phyloP scores from a whole-genome alignment of 2,797 vertebrate species.

The Sandelia bainsii region DNA sequence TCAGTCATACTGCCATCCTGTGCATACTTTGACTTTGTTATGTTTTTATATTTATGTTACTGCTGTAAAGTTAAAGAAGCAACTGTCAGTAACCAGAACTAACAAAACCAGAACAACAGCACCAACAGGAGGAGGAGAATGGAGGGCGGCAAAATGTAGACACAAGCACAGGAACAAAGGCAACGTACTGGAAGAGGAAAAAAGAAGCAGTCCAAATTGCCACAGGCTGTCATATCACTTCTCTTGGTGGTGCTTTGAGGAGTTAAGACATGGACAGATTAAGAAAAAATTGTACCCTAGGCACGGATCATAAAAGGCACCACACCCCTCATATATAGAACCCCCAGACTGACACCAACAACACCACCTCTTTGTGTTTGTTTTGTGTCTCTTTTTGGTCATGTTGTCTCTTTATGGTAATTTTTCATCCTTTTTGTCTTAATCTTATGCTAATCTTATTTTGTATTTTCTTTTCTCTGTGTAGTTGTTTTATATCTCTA shows the following conservation, averaged over 20 bases:
- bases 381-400: no score
- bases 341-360: neutral
- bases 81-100: neutral
- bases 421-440: neutral
- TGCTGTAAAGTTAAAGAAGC: neutral
- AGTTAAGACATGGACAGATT: neutral
- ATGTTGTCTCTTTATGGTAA: no score
- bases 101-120: slow-evolving; percentile 12
- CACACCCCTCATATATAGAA: neutral
- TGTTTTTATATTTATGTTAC: neutral
- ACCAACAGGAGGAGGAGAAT: slow-evolving; percentile 4
- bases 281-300: neutral
- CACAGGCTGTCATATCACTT: neutral
- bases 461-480: neutral
- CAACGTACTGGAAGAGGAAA: slow-evolving; percentile 18
- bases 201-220: slow-evolving; percentile 14
- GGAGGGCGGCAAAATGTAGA: neutral
- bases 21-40: neutral
- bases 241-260: neutral
- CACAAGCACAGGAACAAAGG: neutral
- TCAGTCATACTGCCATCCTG: neutral
- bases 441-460: neutral
- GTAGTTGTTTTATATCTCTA: neutral
- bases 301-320: neutral
- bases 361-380: neutral